Evolutionary conservation across 37 sponge, comb jelly and placozoan species (phyloP).

Genomic region (Spongilla lacustris): DNA sequence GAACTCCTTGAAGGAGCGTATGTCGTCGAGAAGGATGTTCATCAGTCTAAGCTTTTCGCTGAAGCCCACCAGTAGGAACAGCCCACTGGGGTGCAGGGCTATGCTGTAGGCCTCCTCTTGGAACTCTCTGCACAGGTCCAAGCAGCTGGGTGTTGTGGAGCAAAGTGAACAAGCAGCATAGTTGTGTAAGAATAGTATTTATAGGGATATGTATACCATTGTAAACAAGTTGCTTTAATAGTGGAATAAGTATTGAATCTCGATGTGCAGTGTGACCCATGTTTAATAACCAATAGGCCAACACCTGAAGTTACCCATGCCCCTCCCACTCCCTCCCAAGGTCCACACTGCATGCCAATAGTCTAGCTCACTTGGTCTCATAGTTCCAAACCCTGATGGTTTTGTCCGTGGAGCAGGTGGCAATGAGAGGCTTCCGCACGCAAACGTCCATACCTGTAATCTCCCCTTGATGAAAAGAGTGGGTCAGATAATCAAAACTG

Average conservation of each 20-base stretch:
- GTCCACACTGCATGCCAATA: background rate
- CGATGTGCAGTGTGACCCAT: no score
- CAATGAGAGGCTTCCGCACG: conserved; percentile 90
- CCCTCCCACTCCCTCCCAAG: background rate
- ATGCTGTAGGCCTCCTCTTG: conserved; percentile 97
- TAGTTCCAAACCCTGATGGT: conserved; percentile 95
- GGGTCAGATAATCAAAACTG: conserved; percentile 76
- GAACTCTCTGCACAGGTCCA: conserved; percentile 92
- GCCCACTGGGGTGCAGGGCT: conserved; percentile 95
- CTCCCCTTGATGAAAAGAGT: conserved; percentile 73
- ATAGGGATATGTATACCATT: no score
- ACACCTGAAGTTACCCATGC: no score
- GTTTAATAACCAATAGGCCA: no score
- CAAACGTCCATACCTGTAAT: conserved; percentile 95
- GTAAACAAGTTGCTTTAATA: no score
- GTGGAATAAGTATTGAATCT: no score
- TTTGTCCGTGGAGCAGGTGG: conserved; percentile 96
- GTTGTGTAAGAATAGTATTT: no score
- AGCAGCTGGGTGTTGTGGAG: conserved; percentile 49
- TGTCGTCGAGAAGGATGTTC: conserved; percentile 94
- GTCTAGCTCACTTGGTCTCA: conserved; percentile 80
- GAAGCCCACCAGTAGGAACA: conserved; percentile 95
- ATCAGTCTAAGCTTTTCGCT: conserved; percentile 96
- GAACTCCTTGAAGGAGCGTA: conserved; percentile 93
- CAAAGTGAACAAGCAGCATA: background rate